Evolutionary conservation across 1,140 invertebrate species (phyloP), one percentile per base, ranked within the genome.

Genomic region (Papilio machaon): DNA sequence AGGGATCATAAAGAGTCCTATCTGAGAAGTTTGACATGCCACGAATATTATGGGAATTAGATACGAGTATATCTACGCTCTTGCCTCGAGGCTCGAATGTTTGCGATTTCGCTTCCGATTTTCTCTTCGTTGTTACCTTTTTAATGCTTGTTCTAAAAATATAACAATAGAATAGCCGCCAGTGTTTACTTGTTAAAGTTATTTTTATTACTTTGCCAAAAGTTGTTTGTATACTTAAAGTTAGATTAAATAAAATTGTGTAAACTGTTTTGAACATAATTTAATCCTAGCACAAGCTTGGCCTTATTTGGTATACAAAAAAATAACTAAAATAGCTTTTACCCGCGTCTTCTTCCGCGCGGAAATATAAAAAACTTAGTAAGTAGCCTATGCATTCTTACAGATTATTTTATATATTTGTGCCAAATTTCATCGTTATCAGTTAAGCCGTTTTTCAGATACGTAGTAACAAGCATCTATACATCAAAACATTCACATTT

Each of bases 21-120:
- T 91, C 89, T 85, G 82, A 83, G 80, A 92, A 94, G 87, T 92
- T 92, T 91, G 88, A 91, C 91, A 89, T 90, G 88, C 88, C 86
- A 90, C 86, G 88, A 82, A 86, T 90, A 88, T 90, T 91, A 91
- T 89, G 89, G 87, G 90, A 85, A 92, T 91, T 89, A 92, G 88
- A 90, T 92, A n/a, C n/a, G n/a, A n/a, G n/a, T n/a, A 91, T 86
- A 88, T 89, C 74, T 87, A 86, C 85, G 64, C 77, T 47, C 74
- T 86, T 76, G 83, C 85, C 87, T 80, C 75, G 30, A 82, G 86
- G 84, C 78, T 75, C 73, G 73, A 77, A 81, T 80, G 82, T 78
- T 58, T 58, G 23, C 52, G 23, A 58, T 58, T 77, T 58, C 58
- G 6, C 74, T 80, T 76, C 30, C 35, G 75, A 80, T 82, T 84